Conservation (phyloP, 2,888 invertebrate genomes). For the Tricholauxania praeusta region DNA sequence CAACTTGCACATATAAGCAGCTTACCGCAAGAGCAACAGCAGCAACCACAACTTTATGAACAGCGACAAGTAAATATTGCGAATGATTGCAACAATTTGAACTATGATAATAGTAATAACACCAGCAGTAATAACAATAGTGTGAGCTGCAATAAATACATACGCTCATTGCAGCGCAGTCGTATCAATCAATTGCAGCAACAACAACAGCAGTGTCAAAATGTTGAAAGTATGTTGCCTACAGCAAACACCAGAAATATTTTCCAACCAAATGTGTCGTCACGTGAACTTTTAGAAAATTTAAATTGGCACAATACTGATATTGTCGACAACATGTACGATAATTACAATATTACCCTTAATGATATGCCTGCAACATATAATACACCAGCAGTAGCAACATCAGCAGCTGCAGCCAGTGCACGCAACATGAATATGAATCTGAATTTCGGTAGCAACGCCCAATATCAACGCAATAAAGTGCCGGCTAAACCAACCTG, state of each 20-base stretch:
- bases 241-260: slow-evolving; percentile 26
- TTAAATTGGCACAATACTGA: slow-evolving; percentile 51
- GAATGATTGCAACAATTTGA: slow-evolving; percentile 69
- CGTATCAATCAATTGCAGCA: slow-evolving; percentile 52
- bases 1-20: not conserved
- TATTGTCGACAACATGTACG: slow-evolving; percentile 41
- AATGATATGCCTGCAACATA: slow-evolving; percentile 42
- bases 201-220: slow-evolving; percentile 54
- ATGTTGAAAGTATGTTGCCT: slow-evolving; percentile 34
- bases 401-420: slow-evolving; percentile 16
- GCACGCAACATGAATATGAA: slow-evolving; percentile 54
- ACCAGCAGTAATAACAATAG: slow-evolving; percentile 49
- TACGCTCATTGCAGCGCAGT: slow-evolving; percentile 45
- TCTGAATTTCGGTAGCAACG: slow-evolving; percentile 61
- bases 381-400: slow-evolving; percentile 28
- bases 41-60: slow-evolving; percentile 47
- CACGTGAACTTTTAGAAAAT: slow-evolving; percentile 56
- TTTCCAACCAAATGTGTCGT: slow-evolving; percentile 8
- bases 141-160: slow-evolving; percentile 42
- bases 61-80: slow-evolving; percentile 36
- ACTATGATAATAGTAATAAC: slow-evolving; percentile 61
- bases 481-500: slow-evolving; percentile 57
- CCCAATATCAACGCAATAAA: slow-evolving; percentile 62
- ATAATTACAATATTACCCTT: slow-evolving; percentile 35
- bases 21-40: slow-evolving; percentile 35